phyloP scores from a whole-genome alignment of 2,797 vertebrate species.

The Sebastolobus altivelis region DNA sequence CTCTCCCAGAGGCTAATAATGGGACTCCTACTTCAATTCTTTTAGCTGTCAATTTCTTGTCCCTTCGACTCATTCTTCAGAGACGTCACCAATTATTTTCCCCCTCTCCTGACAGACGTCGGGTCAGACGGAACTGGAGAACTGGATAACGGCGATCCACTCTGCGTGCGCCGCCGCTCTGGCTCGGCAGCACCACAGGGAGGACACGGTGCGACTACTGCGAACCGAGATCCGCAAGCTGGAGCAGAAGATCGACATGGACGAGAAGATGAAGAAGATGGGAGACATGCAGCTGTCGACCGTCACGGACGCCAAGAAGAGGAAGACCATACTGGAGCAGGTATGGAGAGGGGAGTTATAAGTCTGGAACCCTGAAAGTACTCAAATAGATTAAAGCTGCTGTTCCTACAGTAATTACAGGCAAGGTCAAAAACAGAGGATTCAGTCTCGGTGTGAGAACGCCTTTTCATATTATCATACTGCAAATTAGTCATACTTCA shows the following conservation, averaged over 20 bases:
- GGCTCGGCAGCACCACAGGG: slow-evolving; percentile 92
- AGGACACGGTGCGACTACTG: slow-evolving; percentile 91
- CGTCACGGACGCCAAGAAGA: slow-evolving; percentile 92
- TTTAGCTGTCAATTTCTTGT: slow-evolving; percentile 33
- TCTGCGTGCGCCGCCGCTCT: slow-evolving; percentile 92
- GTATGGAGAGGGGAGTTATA: slow-evolving; percentile 66
- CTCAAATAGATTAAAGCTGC: neutral
- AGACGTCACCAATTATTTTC: neutral
- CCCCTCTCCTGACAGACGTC: slow-evolving; percentile 84
- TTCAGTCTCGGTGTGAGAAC: neutral
- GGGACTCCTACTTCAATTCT: slow-evolving; percentile 20
- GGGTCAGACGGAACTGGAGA: slow-evolving; percentile 94
- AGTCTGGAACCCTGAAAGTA: neutral
- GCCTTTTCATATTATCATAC: neutral
- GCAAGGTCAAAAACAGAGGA: neutral
- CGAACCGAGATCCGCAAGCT: slow-evolving; percentile 91
- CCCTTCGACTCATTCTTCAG: neutral
- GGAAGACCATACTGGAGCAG: slow-evolving; percentile 96
- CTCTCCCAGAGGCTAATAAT: slow-evolving; percentile 22
- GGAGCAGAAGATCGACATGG: slow-evolving; percentile 96
- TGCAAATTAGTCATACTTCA: neutral
- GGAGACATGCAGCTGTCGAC: slow-evolving; percentile 95
- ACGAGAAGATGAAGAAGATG: slow-evolving; percentile 97
- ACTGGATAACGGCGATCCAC: slow-evolving; percentile 96
- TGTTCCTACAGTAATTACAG: neutral